A percentile compares a stretch with the other conserved stretches of the same genome.
Evolutionary conservation across 1,140 invertebrate genomes (phyloP).

Genomic region (Hypothenemus hampei): DNA sequence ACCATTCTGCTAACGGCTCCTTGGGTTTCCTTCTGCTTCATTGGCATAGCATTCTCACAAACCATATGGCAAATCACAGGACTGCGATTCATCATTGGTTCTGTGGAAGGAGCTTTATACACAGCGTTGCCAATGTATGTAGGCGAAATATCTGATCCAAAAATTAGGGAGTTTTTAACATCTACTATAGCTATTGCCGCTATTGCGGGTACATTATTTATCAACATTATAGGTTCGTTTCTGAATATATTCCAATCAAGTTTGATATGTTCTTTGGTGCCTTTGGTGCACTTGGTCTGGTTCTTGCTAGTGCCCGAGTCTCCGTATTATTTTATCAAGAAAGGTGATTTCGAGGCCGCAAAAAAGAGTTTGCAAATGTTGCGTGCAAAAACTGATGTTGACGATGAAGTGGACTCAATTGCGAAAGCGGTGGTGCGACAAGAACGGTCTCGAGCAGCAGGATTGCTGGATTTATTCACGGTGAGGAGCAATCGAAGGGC

Average conservation of each 20-base stretch:
- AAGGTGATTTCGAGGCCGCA: constrained; percentile 64
- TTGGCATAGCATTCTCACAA: constrained; percentile 54
- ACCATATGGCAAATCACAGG: constrained; percentile 43
- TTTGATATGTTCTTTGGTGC: constrained; percentile 49
- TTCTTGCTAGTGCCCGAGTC: constrained; percentile 80
- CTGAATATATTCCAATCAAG: constrained; percentile 50
- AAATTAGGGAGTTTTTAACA: constrained; percentile 48
- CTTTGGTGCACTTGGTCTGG: constrained; percentile 45
- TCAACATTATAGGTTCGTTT: constrained; percentile 62
- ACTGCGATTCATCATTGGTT: constrained; percentile 52
- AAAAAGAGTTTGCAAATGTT: constrained; percentile 70
- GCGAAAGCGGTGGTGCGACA: constrained; percentile 48
- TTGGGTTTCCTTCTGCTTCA: constrained; percentile 60
- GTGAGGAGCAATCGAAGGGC: constrained; percentile 48
- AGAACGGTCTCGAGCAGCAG: constrained; percentile 36
- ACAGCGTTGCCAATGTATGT: constrained; percentile 62
- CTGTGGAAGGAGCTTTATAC: constrained; percentile 63
- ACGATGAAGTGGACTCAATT: constrained; percentile 71
- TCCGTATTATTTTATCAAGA: constrained; percentile 81
- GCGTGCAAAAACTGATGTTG: constrained; percentile 71
- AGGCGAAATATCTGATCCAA: constrained; percentile 61
- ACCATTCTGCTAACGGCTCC: constrained; percentile 57
- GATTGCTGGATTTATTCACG: constrained; percentile 49
- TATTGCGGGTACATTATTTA: constrained; percentile 60
- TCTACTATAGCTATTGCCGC: constrained; percentile 34